phyloP scores from a whole-genome alignment of 1,140 invertebrate species.

The Leguminivora glycinivorella region DNA sequence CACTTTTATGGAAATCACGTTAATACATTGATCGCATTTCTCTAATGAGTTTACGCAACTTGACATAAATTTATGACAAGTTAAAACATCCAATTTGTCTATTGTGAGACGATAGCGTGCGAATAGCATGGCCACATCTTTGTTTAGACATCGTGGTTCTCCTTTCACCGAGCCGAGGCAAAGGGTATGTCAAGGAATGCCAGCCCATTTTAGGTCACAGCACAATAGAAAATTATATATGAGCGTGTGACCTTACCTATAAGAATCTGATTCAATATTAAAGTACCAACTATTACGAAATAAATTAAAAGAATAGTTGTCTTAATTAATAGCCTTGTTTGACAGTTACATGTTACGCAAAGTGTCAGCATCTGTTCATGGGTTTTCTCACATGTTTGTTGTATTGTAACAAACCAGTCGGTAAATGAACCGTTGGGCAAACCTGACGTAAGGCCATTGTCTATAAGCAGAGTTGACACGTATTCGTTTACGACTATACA shows the following conservation, averaged over 20 bases:
- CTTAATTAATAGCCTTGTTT: conserved; percentile 21
- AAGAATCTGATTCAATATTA: background rate
- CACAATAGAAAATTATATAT: conserved; percentile 31
- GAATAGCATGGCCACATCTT: conserved; percentile 51
- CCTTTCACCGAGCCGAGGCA: conserved; percentile 68
- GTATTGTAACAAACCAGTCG: conserved; percentile 27
- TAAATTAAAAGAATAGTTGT: conserved; percentile 15
- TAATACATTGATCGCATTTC: conserved; percentile 43
- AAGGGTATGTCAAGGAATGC: conserved; percentile 52
- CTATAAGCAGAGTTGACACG: conserved; percentile 16
- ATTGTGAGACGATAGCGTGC: conserved; percentile 46
- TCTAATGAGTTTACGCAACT: conserved; percentile 47
- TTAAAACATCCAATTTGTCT: conserved; percentile 35
- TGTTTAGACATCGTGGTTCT: conserved; percentile 50
- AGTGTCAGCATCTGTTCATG: conserved; percentile 23
- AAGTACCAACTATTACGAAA: background rate
- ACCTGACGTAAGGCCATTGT: conserved; percentile 26
- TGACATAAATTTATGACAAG: conserved; percentile 37
- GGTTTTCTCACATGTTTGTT: conserved; percentile 27
- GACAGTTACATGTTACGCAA: background rate
- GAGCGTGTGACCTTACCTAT: conserved; percentile 13
- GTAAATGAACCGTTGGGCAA: conserved; percentile 21
- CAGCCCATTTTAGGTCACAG: conserved; percentile 56
- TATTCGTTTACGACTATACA: conserved; percentile 13
- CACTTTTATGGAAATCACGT: conserved; percentile 30